Base-by-base conservation (phyloP, 1,140 invertebrate genomes). In the Rhagoletis pomonella region DNA sequence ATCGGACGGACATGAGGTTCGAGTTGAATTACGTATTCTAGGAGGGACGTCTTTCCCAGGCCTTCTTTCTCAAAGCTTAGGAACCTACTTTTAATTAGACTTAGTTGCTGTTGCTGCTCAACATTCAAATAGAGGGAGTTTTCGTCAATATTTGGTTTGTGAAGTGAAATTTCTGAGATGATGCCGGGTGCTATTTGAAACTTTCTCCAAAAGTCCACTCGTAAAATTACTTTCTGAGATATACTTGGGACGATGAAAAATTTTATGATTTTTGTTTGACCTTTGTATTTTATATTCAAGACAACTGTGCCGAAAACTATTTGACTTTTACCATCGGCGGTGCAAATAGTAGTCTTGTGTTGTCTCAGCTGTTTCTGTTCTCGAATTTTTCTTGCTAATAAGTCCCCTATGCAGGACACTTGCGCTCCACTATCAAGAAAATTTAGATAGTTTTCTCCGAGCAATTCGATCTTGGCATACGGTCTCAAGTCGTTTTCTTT, bases 1-100 rank as follows among this genome's bases (percentile, higher is more conserved):
- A 93, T 91, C 1, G 92, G 92, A 14, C 42, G 19, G 2, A 88
- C 58, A 29, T 90, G 89, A 3, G 59, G 59, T 62, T 65, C 64
- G 14, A 90, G 88, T 39, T 91, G 90, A 44, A 93, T 93, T 9
- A 88, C 67, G 88, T 93, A 91, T 42, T 90, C 50, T 2, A 90
- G 59, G 90, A 77, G 58, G 65, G 87, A 10, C 87, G 89, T 12
- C n/a, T 64, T 55, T n/a, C 88, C 89, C 67, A 89, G 60, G 29
- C 88, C 88, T 65, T 88, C 50, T 4, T 65, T 65, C 44, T 65
- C 77, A 47, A 62, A 87, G 58, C 55, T 84, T 50, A 59, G 73
- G n/a, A 87, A 87, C 10, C 50, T 4, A 10, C 10, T 39, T 58
- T 77, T 81, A 4, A 87, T 69, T n/a, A 58, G 5, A 9, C 64